Evolutionary conservation across 1,140 invertebrate genomes (phyloP), one percentile per base, ranked within the genome.

Genomic region (Meloidogyne chitwoodi): DNA sequence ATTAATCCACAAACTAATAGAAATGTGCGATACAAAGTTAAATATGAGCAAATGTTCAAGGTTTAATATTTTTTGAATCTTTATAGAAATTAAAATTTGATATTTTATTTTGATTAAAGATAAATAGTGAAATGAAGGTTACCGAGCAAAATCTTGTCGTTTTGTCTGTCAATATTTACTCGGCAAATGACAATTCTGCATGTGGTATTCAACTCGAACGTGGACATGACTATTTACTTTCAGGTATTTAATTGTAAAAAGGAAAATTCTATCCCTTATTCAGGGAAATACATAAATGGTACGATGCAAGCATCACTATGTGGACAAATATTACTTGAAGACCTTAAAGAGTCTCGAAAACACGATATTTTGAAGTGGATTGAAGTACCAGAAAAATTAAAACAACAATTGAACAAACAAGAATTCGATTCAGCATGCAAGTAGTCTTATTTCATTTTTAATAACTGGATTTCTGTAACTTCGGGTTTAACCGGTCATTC

Each of bases 291-390:
- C 24, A 29, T 76, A 19, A 76, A 76, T 41, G 68, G 68, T 16
- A 76, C 75, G 19, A 76, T 76, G 75, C 69, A 68, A 24, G 74
- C 75, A 38, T 22, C 31, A 19, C 22, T 76, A 27, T 76, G 75
- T 41, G 48, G 75, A 10, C 75, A 76, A 76, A 76, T 76, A 8
- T 31, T 76, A 48, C 48, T 62, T 22, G 75, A 76, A 24, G 68
- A 76, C 61, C 56, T 76, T 12, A 71, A 76, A 41, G 67, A 76
- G 26, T 71, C 75, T 19, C 65, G 67, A 26, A 62, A 73, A 24
- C 31, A 74, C 34, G 75, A 76, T 66, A 73, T 76, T 27, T 27
- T 76, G n/a, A 68, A 76, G 24, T 76, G 75, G 75, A 65, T 14
- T 19, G 75, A 76, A 76, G 75, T 76, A n/a, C 75, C 75, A 2